Evolutionary conservation across 64 coral and sea anemone species (phyloP), one percentile per base, ranked within the genome.

Genomic region (Montipora cactus): DNA sequence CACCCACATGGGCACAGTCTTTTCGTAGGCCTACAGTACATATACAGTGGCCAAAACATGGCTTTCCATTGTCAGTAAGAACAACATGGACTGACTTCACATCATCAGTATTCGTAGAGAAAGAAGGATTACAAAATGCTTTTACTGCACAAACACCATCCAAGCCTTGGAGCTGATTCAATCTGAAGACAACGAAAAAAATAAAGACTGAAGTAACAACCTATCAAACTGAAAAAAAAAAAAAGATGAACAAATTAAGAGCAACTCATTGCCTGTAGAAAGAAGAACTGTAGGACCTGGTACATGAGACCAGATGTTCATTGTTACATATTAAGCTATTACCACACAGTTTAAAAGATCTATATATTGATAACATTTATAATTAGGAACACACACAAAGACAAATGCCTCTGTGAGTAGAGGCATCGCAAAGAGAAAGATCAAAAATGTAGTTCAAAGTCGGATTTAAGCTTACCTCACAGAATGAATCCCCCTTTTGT

Each of bases 1-100:
- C 94, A 79, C 88, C 94, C 64, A 95, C 81, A 80, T 95, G 94
- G 14, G 75, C 66, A 79, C 94, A 91, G 68, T 91, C 88, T 77
- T 76, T 81, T 51, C 94, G 77, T 49, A 91, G 69, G 22, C 88
- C 89, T 22, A 95, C 87, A 64, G 93, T 87, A 20, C 80, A 92
- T 28, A 87, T 90, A 49, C 93, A 94, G 87, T 94, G 88, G 66
- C 77, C 71, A 70, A 89, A 90, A 21, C 46, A 81, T 68, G 93
- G 80, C 74, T 85, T 84, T 74, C 70, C 74, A 74, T 73, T 90
- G 21, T 50, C n/a, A 28, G n/a, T 95, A 64, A 95, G 80, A 68
- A 87, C 74, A 28, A 89, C 44, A 77, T 94, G 80, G 47, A 94
- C 62, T 69, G 88, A 72, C 64, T 90, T 90, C 11, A 44, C 78